Conservation (phyloP, 92 coral and sea anemone species). For the Paramuricea clavata region DNA sequence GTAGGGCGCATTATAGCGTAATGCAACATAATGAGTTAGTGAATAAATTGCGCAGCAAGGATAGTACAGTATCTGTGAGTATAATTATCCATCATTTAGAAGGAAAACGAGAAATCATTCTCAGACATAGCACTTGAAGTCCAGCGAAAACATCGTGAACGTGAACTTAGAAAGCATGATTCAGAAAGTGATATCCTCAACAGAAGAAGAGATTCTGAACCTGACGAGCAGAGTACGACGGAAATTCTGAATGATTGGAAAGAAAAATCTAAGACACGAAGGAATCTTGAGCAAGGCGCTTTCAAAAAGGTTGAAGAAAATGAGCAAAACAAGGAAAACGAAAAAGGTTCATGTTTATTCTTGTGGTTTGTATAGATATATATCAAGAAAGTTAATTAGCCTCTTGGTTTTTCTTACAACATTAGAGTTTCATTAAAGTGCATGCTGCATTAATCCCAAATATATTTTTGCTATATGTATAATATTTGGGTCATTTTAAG, state of each 20-base stretch:
- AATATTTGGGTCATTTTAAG: no score
- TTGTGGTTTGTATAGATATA: no score
- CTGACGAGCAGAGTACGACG: neutral
- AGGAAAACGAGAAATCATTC: neutral
- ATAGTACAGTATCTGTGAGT: no score
- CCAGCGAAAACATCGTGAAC: neutral
- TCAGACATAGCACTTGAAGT: constrained; percentile 12
- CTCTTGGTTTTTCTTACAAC: no score
- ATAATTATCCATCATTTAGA: neutral
- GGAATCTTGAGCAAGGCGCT: neutral
- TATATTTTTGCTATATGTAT: no score
- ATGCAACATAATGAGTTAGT: no score
- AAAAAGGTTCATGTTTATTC: neutral
- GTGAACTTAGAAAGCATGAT: neutral
- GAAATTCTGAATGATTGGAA: neutral
- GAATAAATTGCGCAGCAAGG: no score
- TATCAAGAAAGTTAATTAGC: no score
- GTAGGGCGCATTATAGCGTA: no score
- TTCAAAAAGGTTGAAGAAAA: neutral
- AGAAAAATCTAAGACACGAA: neutral
- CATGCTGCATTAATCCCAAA: no score
- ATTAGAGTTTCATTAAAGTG: no score
- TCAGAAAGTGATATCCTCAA: constrained; percentile 18
- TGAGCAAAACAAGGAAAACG: neutral
- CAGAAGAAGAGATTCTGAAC: neutral